Base-by-base conservation (phyloP, 2,113 vertebrate genomes). In the Blennius ocellaris region DNA sequence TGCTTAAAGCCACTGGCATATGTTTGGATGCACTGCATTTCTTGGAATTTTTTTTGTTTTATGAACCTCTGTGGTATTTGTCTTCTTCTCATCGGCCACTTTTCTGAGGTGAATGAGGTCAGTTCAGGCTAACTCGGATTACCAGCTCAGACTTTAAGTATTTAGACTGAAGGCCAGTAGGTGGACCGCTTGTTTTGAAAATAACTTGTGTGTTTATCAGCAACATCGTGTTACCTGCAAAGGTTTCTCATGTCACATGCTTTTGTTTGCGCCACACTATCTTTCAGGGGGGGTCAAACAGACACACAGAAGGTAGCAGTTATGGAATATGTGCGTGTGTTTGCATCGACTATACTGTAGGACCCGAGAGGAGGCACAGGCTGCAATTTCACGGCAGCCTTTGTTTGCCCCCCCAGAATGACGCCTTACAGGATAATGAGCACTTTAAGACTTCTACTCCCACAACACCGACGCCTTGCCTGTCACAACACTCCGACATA, bases 351-450 rank as follows among this genome's bases (percentile, higher is more conserved):
- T 66, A 69, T 79, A 68, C 61, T 39, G 72, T 44, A 37, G 66
- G 86, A 85, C 85, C 80, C 53, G 11, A 72, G 82, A 83, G 78
- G 80, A 85, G 74, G 76, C 78, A 86, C 81, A 93, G 87, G 87
- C 90, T 92, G 87, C 93, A 94, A 93, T 94, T 94, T 94, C 81
- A 78, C 87, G 83, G 90, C 91, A 88, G 90, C 87, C 90, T 92
- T 92, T 91, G 92, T 93, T 92, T 90, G 90, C 92, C 92, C 92
- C 92, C 91, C 92, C 76, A 86, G 87, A 92, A 94, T 92, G 92
- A 94, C 92, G 87, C 86, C 90, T 93, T 93, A 94, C 91, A 93
- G 91, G 94, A 94, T 94, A 94, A 94, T 94, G 89, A 93, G 91
- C 90, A 93, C 93, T 93, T 94, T 92, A 92, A 79, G 84, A 82